phyloP scores from a whole-genome alignment of 2,888 invertebrate genomes.

The Lasius fuliginosus region DNA sequence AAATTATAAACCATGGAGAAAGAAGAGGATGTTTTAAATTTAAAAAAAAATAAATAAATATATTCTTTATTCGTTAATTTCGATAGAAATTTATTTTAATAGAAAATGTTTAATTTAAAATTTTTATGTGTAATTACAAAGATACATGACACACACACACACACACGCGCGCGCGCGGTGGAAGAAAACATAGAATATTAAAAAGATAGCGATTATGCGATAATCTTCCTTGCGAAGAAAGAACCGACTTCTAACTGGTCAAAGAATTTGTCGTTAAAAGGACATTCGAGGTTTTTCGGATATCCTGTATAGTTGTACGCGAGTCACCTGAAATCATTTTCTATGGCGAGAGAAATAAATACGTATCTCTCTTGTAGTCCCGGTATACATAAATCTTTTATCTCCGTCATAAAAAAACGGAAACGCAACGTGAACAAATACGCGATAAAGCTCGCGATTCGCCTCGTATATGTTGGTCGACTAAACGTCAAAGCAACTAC shows the following conservation, averaged over 20 bases:
- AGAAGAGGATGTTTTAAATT: not conserved
- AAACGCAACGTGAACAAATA: constrained; percentile 29
- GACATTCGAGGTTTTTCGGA: not conserved
- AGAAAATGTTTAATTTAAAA: not conserved
- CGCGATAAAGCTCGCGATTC: constrained; percentile 19
- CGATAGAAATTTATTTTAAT: not conserved
- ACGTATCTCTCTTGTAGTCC: not conserved
- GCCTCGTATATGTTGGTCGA: not conserved
- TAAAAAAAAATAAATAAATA: not conserved
- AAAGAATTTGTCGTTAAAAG: not conserved
- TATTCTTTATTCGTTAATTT: not conserved
- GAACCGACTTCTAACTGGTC: not conserved
- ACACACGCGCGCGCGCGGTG: too few species aligned
- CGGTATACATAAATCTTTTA: constrained; percentile 6
- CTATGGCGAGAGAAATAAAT: not conserved
- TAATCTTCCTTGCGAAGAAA: not conserved
- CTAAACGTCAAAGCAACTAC: not conserved
- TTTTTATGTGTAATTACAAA: not conserved
- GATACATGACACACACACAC: not conserved
- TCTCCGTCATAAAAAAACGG: constrained; percentile 30
- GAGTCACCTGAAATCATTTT: constrained; percentile 4
- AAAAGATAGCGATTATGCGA: not conserved
- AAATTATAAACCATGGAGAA: not conserved
- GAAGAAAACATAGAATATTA: not conserved
- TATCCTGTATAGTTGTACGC: not conserved